Evolutionary conservation across 2,113 vertebrate species (phyloP).

Genomic region (Menidia beryllina): DNA sequence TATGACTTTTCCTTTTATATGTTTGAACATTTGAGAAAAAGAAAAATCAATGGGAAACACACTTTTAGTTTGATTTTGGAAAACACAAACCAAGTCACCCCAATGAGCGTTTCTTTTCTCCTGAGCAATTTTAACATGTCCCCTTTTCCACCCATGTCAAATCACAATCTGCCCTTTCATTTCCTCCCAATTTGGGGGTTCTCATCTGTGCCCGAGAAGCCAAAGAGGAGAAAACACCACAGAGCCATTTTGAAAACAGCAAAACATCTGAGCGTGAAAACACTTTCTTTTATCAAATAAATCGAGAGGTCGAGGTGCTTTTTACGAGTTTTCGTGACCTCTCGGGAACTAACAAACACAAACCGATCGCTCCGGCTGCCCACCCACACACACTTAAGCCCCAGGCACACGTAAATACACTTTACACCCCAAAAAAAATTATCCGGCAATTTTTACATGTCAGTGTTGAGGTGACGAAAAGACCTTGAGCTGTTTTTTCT

Average conservation of each 20-base stretch:
- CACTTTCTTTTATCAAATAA: no score
- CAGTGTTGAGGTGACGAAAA: background rate
- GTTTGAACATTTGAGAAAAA: no score
- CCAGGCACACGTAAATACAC: conserved; percentile 2
- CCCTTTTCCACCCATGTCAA: background rate
- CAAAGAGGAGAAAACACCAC: background rate
- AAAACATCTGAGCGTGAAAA: background rate
- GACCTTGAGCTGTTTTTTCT: background rate
- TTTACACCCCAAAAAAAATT: conserved; percentile 5
- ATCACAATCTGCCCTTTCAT: background rate
- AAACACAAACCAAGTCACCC: no score
- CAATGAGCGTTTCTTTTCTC: no score
- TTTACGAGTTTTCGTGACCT: no score
- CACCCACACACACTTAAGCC: background rate
- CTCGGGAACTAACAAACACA: background rate
- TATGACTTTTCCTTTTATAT: no score
- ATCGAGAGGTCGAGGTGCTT: no score
- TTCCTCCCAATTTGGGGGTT: conserved; percentile 6
- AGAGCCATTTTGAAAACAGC: background rate
- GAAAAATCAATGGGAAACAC: no score
- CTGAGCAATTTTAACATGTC: no score
- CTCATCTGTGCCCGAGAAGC: background rate
- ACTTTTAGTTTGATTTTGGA: no score
- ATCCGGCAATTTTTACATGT: conserved; percentile 11
- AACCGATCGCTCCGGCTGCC: background rate